Evolutionary conservation across 2,113 vertebrate genomes (phyloP).

Genomic region (Aldabrachelys gigantea): DNA sequence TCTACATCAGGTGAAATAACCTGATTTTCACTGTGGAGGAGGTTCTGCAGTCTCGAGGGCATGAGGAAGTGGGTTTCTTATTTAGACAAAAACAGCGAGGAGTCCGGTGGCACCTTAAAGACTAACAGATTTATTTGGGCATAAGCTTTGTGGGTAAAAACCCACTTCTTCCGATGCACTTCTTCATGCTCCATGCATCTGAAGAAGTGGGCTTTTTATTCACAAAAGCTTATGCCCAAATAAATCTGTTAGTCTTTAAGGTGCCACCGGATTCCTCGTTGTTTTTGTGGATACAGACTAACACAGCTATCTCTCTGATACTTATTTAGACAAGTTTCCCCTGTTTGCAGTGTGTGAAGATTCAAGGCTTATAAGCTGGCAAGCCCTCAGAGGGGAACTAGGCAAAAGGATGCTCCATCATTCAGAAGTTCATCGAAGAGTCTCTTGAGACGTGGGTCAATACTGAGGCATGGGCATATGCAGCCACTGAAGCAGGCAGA

Average conservation of each 20-base stretch:
- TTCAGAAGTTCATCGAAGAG: neutral
- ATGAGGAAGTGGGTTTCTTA: neutral
- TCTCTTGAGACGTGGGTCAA: neutral
- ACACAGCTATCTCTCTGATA: no score
- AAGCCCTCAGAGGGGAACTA: neutral
- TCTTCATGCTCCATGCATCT: no score
- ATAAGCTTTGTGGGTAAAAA: no score
- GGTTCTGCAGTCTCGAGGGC: neutral
- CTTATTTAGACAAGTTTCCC: neutral
- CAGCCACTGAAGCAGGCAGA: neutral
- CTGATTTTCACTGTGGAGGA: neutral
- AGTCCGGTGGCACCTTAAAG: no score
- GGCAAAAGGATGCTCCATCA: neutral
- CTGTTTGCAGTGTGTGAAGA: rapidly evolving
- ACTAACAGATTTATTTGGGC: no score
- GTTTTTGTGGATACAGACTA: no score
- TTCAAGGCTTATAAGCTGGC: neutral
- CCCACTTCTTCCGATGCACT: no score
- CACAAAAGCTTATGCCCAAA: no score
- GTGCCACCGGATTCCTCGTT: no score
- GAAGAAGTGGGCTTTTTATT: no score
- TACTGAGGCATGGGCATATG: neutral
- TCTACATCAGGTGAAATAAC: neutral
- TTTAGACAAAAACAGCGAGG: neutral
- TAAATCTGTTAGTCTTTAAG: no score